Base-by-base conservation (phyloP, 2,797 vertebrate species). In the Mus caroli region DNA sequence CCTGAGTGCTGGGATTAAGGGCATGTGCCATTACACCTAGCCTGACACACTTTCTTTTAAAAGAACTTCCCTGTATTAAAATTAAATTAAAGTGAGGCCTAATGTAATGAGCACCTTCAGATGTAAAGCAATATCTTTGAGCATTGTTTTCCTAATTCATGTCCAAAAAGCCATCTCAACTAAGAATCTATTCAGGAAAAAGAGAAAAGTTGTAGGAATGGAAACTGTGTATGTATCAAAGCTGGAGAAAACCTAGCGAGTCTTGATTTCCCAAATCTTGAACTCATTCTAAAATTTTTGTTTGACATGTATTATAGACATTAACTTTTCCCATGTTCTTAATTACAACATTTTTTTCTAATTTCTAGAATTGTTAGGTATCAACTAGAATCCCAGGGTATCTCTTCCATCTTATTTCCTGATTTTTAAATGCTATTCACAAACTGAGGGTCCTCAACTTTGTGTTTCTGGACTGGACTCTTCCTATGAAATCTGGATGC, bases 111-210 rank as follows among this genome's bases (percentile, higher is more conserved):
- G 28, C 58, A 82, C 24, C 67, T 77, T 95, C 20, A 94, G 31
- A 91, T 20, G 31, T 94, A 90, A 56, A 87, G 69, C 34, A 90
- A 46, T 88, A 90, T 34, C 34, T 22, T 71, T n/a, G 46, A 94
- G 22, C 37, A 94, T 93, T 93, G 34, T 90, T 96, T 93, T 94
- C 87, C 15, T 84, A 93, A 90, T 40, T 84, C 43, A 83, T 73
- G 0, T 52, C 43, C 20, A 92, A 87, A 31, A 85, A 84, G 2
- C 3, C 24, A 58, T 95, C 92, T 85, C n/a, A 94, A 78, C 5
- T 79, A 89, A 96, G 64, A 79, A 84, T 67, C 20, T 78, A 40
- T 14, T 69, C 69, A 67, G 60, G 24, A 69, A 75, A 31, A 93
- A 93, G 50, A 56, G n/a, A 58, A 20, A 78, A 50, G 15, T 82